Evolutionary conservation across 2,797 vertebrate species (phyloP).

Genomic region (Perdix hodgsoniae): DNA sequence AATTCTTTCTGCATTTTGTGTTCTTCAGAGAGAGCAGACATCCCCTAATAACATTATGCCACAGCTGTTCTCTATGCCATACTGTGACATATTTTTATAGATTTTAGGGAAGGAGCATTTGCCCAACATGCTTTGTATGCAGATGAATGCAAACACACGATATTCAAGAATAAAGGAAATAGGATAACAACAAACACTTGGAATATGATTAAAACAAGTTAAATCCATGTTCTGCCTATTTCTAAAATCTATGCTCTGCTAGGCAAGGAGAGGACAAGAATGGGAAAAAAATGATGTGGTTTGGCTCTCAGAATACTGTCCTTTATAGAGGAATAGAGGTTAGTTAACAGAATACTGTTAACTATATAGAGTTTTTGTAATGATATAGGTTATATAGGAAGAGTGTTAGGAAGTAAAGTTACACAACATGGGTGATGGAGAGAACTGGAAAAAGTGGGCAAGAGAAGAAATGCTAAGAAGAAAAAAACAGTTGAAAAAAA

Average conservation of each 20-base stretch:
- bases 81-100: neutral
- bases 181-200: neutral
- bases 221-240: neutral
- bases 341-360: no score
- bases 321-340: no score
- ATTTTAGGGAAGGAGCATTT: neutral
- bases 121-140: neutral
- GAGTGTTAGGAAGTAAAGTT: neutral
- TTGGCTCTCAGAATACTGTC: neutral
- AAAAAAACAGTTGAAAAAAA: conserved; percentile 15
- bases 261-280: neutral
- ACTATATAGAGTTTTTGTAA: neutral
- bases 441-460: neutral
- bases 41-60: neutral
- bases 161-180: neutral
- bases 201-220: neutral
- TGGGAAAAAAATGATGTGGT: neutral
- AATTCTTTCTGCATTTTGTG: neutral
- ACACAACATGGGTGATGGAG: neutral
- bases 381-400: neutral
- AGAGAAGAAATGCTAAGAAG: neutral
- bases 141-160: neutral
- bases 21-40: neutral
- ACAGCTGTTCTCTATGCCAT: neutral
- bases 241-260: neutral